phyloP scores from a whole-genome alignment of 2,888 invertebrate species.

The Amblyteles armatorius region DNA sequence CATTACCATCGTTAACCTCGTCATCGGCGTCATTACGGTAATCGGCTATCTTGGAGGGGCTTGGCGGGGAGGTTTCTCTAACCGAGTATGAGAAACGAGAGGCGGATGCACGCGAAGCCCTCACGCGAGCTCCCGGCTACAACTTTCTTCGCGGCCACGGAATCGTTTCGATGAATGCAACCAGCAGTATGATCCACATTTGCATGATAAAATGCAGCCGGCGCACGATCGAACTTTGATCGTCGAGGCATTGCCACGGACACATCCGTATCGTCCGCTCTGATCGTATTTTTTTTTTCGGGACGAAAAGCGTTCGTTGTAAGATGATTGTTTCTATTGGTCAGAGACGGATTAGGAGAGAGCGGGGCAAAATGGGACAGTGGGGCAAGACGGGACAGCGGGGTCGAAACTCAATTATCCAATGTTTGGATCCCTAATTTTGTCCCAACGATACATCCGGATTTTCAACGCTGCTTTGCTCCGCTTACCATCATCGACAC shows the following conservation, averaged over 20 bases:
- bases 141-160: slow-evolving; percentile 11
- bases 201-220: slow-evolving; percentile 10
- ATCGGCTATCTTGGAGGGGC: slow-evolving; percentile 48
- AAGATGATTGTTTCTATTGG: neutral
- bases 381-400: too few relatives aligned
- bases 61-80: slow-evolving; percentile 16
- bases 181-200: slow-evolving; percentile 14
- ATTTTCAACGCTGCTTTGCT: too few relatives aligned
- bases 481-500: too few relatives aligned
- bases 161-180: slow-evolving; percentile 13
- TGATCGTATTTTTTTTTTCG: neutral
- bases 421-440: too few relatives aligned
- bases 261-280: neutral
- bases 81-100: slow-evolving; percentile 28
- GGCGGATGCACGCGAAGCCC: slow-evolving; percentile 46
- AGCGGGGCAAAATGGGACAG: too few relatives aligned
- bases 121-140: slow-evolving; percentile 59
- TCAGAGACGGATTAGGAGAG: neutral
- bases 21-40: slow-evolving; percentile 69
- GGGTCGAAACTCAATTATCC: too few relatives aligned
- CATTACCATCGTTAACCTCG: slow-evolving; percentile 67
- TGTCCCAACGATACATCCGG: too few relatives aligned
- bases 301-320: neutral
- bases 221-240: neutral
- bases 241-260: neutral